Conservation (phyloP, 2,888 invertebrate species). For the Trichopria drosophilae region DNA sequence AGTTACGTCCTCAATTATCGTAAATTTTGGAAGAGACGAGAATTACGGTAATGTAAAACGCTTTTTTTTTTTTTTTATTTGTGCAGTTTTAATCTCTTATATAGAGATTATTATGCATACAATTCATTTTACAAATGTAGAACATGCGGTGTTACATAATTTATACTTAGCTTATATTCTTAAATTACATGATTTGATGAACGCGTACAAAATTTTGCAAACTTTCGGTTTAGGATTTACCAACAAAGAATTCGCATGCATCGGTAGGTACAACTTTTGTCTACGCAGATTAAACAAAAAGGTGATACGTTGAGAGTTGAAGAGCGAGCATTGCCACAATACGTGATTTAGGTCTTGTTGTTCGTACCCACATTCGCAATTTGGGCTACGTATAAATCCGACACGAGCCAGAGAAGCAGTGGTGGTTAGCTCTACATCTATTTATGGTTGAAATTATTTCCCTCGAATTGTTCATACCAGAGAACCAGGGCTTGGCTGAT, state of each 20-base stretch:
- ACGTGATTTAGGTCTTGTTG: constrained; percentile 8
- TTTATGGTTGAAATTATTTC: too few species aligned
- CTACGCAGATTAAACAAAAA: not conserved
- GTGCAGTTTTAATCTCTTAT: too few species aligned
- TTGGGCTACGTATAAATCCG: not conserved
- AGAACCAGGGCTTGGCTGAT: too few species aligned
- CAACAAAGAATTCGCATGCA: not conserved
- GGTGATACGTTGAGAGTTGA: not conserved
- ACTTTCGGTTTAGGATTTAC: not conserved
- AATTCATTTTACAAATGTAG: too few species aligned
- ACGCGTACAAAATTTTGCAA: not conserved
- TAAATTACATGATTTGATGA: not conserved
- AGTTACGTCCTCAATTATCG: too few species aligned
- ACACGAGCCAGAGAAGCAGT: constrained; percentile 10
- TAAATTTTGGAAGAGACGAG: too few species aligned
- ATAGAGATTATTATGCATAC: too few species aligned
- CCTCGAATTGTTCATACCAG: too few species aligned
- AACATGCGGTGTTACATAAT: too few species aligned
- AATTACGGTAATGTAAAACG: too few species aligned
- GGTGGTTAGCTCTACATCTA: not conserved
- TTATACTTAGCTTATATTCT: not conserved
- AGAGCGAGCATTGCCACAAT: constrained; percentile 7
- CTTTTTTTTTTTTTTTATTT: too few species aligned
- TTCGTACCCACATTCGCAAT: constrained; percentile 7
- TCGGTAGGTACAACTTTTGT: not conserved